Percentiles rank a stretch among this genome's conserved stretches.
Evolutionary conservation across 2,888 invertebrate species (phyloP).

Genomic region (Athalia rosae): DNA sequence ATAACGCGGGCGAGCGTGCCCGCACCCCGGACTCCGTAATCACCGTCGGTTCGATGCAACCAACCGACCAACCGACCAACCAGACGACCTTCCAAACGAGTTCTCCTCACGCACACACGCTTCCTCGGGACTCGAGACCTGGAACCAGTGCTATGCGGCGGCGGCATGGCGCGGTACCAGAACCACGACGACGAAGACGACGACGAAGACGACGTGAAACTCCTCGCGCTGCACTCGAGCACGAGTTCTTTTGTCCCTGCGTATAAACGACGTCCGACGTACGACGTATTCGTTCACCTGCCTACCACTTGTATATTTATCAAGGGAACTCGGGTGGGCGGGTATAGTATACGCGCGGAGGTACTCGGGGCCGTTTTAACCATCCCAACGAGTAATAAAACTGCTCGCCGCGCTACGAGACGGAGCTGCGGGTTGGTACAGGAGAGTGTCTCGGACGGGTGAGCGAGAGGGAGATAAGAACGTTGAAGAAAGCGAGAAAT

Average conservation of each 20-base stretch:
- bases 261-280: not conserved
- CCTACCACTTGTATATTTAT: conserved; percentile 47
- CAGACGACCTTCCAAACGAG: conserved; percentile 61
- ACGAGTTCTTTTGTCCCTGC: conserved; percentile 37
- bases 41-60: conserved; percentile 43
- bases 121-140: not conserved
- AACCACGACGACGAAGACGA: too few species aligned
- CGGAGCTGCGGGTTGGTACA: conserved; percentile 32
- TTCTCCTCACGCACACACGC: conserved; percentile 49
- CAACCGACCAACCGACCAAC: too few species aligned
- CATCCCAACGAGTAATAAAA: not conserved
- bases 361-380: conserved; percentile 17
- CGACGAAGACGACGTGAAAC: too few species aligned
- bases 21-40: conserved; percentile 31
- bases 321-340: conserved; percentile 30
- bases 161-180: not conserved
- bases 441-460: conserved; percentile 11
- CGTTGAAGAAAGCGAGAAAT: conserved; percentile 42
- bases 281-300: too few species aligned
- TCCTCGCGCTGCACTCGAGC: conserved; percentile 14
- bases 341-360: not conserved
- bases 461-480: conserved; percentile 26
- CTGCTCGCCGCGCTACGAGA: too few species aligned
- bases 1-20: conserved; percentile 28
- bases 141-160: conserved; percentile 19